Percentiles rank a stretch among this genome's conserved stretches.
Evolutionary conservation across 1,140 invertebrate species (phyloP).

Genomic region (Magallana gigas): DNA sequence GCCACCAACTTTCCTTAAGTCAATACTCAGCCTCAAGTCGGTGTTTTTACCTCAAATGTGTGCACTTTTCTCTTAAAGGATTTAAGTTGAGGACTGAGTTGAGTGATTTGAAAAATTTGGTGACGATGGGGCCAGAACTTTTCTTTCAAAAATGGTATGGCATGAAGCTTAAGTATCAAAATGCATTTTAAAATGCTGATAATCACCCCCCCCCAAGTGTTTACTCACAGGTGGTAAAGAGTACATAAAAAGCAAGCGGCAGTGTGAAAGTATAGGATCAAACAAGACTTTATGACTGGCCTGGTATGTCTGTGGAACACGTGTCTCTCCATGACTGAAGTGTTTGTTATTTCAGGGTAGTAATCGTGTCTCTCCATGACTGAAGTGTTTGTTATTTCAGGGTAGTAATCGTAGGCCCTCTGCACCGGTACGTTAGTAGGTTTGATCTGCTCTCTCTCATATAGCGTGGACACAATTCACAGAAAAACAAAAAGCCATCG

Average conservation of each 20-base stretch:
- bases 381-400: slow-evolving; percentile 26
- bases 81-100: too few relatives aligned
- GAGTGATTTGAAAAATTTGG: too few relatives aligned
- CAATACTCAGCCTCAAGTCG: too few relatives aligned
- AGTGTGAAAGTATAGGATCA: background rate
- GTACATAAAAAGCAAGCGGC: background rate
- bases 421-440: slow-evolving; percentile 9
- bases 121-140: too few relatives aligned
- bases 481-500: slow-evolving; percentile 16
- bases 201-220: too few relatives aligned
- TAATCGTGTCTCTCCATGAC: background rate
- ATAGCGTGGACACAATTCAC: slow-evolving; percentile 30
- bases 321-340: background rate
- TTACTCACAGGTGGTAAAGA: too few relatives aligned
- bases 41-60: too few relatives aligned
- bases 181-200: too few relatives aligned
- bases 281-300: background rate
- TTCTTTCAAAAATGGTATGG: too few relatives aligned
- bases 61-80: too few relatives aligned
- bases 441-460: slow-evolving; percentile 27
- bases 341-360: slow-evolving; percentile 30
- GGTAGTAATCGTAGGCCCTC: slow-evolving; percentile 30
- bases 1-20: too few relatives aligned
- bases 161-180: too few relatives aligned
- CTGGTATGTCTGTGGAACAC: background rate